Base-by-base conservation (phyloP, 2,888 invertebrate genomes). In the Meandrusa payeni region DNA sequence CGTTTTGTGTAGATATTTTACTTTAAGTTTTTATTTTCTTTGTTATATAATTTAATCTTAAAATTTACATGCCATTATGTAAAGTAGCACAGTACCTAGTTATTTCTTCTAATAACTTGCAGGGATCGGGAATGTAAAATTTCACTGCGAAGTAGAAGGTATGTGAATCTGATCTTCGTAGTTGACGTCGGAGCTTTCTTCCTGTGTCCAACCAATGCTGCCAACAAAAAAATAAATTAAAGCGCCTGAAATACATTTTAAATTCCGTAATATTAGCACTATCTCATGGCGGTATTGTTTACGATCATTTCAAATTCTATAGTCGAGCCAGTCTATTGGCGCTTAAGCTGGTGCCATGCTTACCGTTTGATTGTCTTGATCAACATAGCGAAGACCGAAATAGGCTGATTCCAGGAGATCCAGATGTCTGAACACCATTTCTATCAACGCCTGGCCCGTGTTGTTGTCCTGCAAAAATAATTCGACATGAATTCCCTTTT, bases 91-190 rank as follows among this genome's bases (percentile, higher is more conserved):
- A 38, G 10, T 32, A 45, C 97, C 97, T 92, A 46, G 98, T 98
- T 64, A 97, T 97, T 89, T 98, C 98, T 86, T 98, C 98, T 47
- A 96, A 89, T 47, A 98, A 90, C 77, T 97, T 97, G 88, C 97
- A 97, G 1, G 98, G 98, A 87, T 98, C 98, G 0, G 96, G 96
- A 1, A 97, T 97, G 82, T 98, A 98, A 82, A 97, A 98, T 85
- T 98, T 98, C 51, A 98, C 97, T 45, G 97, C 97, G 74, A 98
- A 97, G 83, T 98, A 98, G 61, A 98, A 92, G 44, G 95, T 97
- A 79, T 95, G 94, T 19, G 94, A 91, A 63, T 91, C 91, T 33
- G 89, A 89, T 12, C 92, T 92, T 79, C 96, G 95, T 49, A 98
- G 90, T 78, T 98, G 98, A 52, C 95, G 93, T 59, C 93, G 92